phyloP scores from a whole-genome alignment of 2,113 vertebrate genomes.

The Xiphophorus couchianus region DNA sequence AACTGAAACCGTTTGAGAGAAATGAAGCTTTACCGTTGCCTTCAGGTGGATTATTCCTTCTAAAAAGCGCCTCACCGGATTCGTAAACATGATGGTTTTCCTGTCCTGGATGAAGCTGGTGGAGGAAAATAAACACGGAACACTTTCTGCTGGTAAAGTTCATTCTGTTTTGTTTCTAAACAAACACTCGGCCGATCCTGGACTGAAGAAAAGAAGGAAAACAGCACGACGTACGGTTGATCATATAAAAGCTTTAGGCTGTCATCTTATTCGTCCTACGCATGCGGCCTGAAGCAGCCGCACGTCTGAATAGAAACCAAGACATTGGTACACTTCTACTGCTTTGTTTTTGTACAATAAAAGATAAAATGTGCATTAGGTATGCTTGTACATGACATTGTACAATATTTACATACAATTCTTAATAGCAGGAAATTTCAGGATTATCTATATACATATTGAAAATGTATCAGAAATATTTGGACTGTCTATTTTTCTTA shows the following conservation, averaged over 20 bases:
- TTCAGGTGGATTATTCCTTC: conserved; percentile 40
- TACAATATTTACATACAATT: conserved; percentile 99
- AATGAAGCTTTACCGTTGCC: too few species aligned
- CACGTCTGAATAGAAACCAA: conserved; percentile 97
- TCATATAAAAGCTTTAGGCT: conserved; percentile 97
- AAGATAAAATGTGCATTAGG: conserved; percentile 99
- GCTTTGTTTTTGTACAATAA: conserved; percentile 95
- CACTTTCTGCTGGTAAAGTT: conserved; percentile 83
- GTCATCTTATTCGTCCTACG: conserved; percentile 85
- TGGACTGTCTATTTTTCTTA: conserved; percentile 94
- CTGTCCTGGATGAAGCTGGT: neutral
- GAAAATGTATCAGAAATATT: conserved; percentile 99
- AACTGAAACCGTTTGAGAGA: too few species aligned
- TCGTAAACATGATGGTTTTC: neutral
- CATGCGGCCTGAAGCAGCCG: conserved; percentile 84
- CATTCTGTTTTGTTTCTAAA: conserved; percentile 77
- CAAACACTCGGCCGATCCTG: conserved; percentile 83
- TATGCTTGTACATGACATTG: conserved; percentile 99
- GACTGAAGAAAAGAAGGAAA: conserved; percentile 75
- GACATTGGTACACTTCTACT: conserved; percentile 96
- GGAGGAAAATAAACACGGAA: conserved; percentile 26
- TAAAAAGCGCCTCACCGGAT: neutral
- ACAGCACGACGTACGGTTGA: conserved; percentile 83
- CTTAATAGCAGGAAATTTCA: conserved; percentile 94
- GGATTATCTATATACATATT: conserved; percentile 98